Percentiles rank a stretch among this genome's conserved stretches.
Conservation (phyloP, 1,140 invertebrate species). For the Trachymyrmex septentrionalis region DNA sequence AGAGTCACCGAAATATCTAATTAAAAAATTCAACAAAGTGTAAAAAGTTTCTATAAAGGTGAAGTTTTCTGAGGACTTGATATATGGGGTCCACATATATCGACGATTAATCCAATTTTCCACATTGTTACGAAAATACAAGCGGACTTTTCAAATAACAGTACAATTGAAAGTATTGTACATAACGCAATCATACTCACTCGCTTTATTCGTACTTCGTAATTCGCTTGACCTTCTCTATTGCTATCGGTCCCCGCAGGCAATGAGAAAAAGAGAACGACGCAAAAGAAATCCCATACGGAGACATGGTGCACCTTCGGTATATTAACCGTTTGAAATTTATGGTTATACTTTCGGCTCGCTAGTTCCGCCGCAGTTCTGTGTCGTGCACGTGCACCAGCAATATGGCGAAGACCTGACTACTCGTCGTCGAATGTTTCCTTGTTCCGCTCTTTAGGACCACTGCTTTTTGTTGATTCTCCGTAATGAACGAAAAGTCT, state of each 20-base stretch:
- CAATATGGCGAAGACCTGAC: constrained; percentile 43
- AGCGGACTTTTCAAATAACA: constrained; percentile 31
- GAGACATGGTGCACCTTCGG: constrained; percentile 33
- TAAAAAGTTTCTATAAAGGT: neutral
- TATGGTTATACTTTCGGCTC: constrained; percentile 57
- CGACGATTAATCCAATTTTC: constrained; percentile 28
- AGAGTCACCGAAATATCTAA: neutral
- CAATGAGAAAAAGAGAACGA: constrained; percentile 21
- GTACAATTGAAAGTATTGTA: neutral
- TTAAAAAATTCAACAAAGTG: neutral
- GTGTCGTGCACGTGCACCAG: constrained; percentile 45
- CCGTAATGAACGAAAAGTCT: constrained; percentile 36
- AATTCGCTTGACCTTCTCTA: constrained; percentile 38
- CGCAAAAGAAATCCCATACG: constrained; percentile 29
- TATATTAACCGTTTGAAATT: constrained; percentile 66
- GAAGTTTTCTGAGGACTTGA: neutral
- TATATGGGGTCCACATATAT: no score
- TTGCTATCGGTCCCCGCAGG: constrained; percentile 22
- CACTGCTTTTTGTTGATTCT: neutral
- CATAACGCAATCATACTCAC: constrained; percentile 15
- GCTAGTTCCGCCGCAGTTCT: neutral
- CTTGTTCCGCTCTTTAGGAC: constrained; percentile 34
- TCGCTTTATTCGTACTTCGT: constrained; percentile 29
- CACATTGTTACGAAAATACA: constrained; percentile 11
- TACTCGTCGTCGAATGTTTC: constrained; percentile 52